phyloP scores from a whole-genome alignment of 2,113 vertebrate genomes.

The Psettodes erumei region DNA sequence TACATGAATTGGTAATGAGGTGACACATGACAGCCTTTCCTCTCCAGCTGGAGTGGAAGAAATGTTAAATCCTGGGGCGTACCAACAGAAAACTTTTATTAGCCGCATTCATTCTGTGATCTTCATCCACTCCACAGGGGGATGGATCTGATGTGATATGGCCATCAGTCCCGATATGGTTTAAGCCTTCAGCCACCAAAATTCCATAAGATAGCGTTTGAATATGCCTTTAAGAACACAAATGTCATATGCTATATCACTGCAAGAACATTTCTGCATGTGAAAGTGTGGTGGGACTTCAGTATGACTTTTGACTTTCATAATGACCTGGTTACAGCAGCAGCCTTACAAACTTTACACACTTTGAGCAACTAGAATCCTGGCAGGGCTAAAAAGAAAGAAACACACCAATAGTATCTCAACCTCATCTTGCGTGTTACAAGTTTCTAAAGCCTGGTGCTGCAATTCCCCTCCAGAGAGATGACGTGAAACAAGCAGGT shows the following conservation, averaged over 20 bases:
- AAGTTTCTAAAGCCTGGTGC: background rate
- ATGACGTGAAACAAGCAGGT: conserved; percentile 27
- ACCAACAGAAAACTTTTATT: conserved; percentile 7
- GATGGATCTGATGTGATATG: background rate
- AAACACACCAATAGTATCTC: background rate
- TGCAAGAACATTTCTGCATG: conserved; percentile 2
- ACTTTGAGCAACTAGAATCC: background rate
- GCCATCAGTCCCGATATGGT: conserved; percentile 7
- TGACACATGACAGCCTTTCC: background rate
- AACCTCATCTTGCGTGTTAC: background rate
- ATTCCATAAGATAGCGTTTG: conserved; percentile 1
- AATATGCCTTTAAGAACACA: conserved; percentile 19
- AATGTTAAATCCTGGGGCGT: conserved; percentile 3
- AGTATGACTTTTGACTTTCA: background rate
- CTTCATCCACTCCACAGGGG: conserved; percentile 3
- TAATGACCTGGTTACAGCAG: conserved; percentile 21
- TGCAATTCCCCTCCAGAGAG: conserved; percentile 7
- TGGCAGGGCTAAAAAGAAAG: background rate
- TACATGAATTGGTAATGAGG: conserved; percentile 42
- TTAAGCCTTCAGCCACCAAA: conserved; percentile 27
- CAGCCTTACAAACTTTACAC: conserved; percentile 15
- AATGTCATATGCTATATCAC: background rate
- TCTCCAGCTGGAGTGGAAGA: background rate
- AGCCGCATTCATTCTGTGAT: conserved; percentile 12
- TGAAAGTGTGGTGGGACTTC: conserved; percentile 18